Evolutionary conservation across 1,140 invertebrate genomes (phyloP).

Genomic region (Ridgeia piscesae): DNA sequence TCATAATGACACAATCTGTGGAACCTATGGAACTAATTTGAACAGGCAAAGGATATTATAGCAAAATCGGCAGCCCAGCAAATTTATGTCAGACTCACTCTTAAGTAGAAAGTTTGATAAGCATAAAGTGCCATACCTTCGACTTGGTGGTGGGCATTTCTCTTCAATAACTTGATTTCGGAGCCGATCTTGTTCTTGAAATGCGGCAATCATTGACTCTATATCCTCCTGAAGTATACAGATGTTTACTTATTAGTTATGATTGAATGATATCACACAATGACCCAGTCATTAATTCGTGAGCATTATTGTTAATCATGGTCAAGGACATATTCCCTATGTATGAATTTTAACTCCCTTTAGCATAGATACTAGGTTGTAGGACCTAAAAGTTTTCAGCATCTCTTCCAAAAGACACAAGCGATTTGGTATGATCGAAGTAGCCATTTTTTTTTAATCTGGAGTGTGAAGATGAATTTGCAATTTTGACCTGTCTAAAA

Average conservation of each 20-base stretch:
- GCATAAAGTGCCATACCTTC: background rate
- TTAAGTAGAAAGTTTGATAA: too few species aligned
- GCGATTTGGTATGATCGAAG: too few species aligned
- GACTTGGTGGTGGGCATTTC: constrained; percentile 61
- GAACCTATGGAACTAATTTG: background rate
- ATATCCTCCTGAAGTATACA: constrained; percentile 78
- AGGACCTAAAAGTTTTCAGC: too few species aligned
- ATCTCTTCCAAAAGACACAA: too few species aligned
- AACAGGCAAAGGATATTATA: background rate
- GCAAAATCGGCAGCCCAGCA: background rate
- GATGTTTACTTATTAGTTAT: background rate
- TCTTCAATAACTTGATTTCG: constrained; percentile 72
- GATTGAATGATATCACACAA: background rate
- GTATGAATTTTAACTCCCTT: too few species aligned
- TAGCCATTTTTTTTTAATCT: too few species aligned
- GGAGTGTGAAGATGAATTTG: too few species aligned
- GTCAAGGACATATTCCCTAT: too few species aligned
- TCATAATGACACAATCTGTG: background rate
- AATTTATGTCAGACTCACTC: background rate
- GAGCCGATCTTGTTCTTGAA: constrained; percentile 77
- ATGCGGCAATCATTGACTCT: constrained; percentile 76
- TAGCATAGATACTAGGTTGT: too few species aligned
- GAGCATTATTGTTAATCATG: background rate
- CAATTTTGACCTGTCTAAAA: too few species aligned
- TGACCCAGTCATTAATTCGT: too few species aligned